These are phyloP conservation scores for Tachina fera DNA, from an alignment of 2,888 invertebrate species.

Conservation along the genomic window DNA sequence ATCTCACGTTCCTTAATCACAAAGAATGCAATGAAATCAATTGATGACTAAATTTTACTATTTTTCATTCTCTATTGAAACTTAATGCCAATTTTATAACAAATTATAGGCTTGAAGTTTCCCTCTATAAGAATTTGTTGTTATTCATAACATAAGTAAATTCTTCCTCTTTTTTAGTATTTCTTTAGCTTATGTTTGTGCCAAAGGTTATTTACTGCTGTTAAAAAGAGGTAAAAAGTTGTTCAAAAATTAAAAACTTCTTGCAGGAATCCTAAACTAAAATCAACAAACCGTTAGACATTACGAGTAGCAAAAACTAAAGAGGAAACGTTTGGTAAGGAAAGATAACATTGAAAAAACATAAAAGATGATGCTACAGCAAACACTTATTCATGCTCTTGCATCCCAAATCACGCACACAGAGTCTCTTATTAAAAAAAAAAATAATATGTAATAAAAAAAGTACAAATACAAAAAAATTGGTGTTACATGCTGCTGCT, in stretches of 20 bases:
- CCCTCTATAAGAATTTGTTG: too few species aligned
- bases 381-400: conserved; percentile 17
- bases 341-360: conserved; percentile 63
- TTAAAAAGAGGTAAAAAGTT: conserved; percentile 45
- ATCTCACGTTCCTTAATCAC: too few species aligned
- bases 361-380: conserved; percentile 49
- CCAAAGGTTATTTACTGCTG: conserved; percentile 64
- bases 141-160: too few species aligned
- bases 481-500: not conserved
- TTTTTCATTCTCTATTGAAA: too few species aligned
- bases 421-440: not conserved
- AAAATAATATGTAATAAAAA: not conserved
- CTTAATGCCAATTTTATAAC: too few species aligned
- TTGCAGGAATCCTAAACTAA: conserved; percentile 60
- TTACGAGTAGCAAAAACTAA: conserved; percentile 44
- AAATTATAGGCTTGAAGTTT: too few species aligned
- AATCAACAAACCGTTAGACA: conserved; percentile 54
- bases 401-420: not conserved
- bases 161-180: not conserved
- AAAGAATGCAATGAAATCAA: too few species aligned
- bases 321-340: conserved; percentile 63
- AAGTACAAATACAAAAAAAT: conserved; percentile 6
- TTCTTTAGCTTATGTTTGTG: not conserved
- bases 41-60: too few species aligned
- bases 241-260: conserved; percentile 45